These are phyloP conservation scores for Calameuta pallipes DNA, from an alignment of 2,888 invertebrate species.

Conservation along the genomic window DNA sequence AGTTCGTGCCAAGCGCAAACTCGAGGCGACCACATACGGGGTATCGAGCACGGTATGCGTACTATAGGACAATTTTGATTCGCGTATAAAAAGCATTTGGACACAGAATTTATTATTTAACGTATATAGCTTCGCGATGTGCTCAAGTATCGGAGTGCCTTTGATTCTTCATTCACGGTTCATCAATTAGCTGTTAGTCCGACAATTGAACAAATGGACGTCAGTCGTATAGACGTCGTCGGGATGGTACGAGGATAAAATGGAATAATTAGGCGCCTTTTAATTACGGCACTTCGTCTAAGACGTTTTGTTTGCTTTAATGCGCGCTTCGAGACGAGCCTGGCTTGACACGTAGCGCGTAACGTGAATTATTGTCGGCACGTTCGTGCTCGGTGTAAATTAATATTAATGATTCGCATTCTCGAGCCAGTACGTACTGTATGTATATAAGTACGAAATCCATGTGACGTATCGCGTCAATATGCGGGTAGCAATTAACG, in stretches of 20 bases:
- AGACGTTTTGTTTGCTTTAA: slow-evolving; percentile 31
- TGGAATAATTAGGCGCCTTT: slow-evolving; percentile 44
- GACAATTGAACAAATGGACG: neutral
- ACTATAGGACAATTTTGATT: neutral
- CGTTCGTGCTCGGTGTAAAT: slow-evolving; percentile 1
- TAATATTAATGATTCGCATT: slow-evolving; percentile 4
- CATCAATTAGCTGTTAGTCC: neutral
- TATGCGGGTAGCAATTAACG: neutral
- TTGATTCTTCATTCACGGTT: neutral
- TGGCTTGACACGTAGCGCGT: neutral
- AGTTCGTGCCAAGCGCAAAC: neutral
- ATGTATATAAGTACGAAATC: neutral
- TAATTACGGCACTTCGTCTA: slow-evolving; percentile 40
- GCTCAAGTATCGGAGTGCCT: too few relatives aligned
- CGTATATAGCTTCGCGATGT: too few relatives aligned
- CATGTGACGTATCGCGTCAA: neutral
- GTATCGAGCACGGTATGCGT: neutral
- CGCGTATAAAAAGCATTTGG: too few relatives aligned
- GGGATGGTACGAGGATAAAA: slow-evolving; percentile 33
- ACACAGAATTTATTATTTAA: too few relatives aligned
- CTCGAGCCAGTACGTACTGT: neutral
- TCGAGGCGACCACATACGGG: too few relatives aligned
- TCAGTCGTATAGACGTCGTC: neutral
- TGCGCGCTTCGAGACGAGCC: neutral
- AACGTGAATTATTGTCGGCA: slow-evolving; percentile 2